These are phyloP conservation scores for Dimorphilus gyrociliatus DNA, from an alignment of 2,888 invertebrate genomes.

Conservation along the genomic window DNA sequence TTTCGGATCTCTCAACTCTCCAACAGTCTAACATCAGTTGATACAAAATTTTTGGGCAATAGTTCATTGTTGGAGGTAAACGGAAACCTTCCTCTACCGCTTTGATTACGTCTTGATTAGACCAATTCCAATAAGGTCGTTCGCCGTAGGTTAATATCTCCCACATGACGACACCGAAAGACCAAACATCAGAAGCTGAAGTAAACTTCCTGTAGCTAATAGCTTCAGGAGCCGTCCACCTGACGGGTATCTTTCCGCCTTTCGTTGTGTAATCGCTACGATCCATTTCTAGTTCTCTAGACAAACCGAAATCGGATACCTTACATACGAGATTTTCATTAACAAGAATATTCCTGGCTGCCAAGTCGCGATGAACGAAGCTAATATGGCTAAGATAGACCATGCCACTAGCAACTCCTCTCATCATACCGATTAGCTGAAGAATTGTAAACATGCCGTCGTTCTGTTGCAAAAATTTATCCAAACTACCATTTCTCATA, in stretches of 20 bases:
- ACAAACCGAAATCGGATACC: constrained; percentile 96
- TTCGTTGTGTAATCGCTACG: no score
- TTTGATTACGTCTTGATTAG: constrained; percentile 95
- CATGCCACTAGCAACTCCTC: constrained; percentile 96
- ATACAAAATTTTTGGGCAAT: constrained; percentile 93
- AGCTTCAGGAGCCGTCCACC: constrained; percentile 98
- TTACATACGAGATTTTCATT: constrained; percentile 93
- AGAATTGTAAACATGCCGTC: constrained; percentile 67
- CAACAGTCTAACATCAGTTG: constrained; percentile 97
- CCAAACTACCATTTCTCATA: constrained; percentile 97
- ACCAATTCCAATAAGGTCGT: constrained; percentile 99
- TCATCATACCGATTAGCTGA: constrained; percentile 68
- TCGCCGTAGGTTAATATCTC: constrained; percentile 99
- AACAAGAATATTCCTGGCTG: constrained; percentile 92
- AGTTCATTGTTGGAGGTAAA: constrained; percentile 49
- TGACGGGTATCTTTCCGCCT: constrained; percentile 94
- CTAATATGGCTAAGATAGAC: constrained; percentile 97
- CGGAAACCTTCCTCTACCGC: constrained; percentile 95
- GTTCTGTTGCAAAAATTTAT: constrained; percentile 85
- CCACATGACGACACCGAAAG: constrained; percentile 97
- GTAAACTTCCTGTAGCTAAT: constrained; percentile 98
- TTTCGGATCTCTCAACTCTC: constrained; percentile 88
- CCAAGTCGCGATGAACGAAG: constrained; percentile 93
- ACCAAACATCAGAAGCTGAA: constrained; percentile 98
- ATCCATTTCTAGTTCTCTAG: no score